Conservation (phyloP, 2,888 invertebrate genomes). For the Bimastos eiseni region DNA sequence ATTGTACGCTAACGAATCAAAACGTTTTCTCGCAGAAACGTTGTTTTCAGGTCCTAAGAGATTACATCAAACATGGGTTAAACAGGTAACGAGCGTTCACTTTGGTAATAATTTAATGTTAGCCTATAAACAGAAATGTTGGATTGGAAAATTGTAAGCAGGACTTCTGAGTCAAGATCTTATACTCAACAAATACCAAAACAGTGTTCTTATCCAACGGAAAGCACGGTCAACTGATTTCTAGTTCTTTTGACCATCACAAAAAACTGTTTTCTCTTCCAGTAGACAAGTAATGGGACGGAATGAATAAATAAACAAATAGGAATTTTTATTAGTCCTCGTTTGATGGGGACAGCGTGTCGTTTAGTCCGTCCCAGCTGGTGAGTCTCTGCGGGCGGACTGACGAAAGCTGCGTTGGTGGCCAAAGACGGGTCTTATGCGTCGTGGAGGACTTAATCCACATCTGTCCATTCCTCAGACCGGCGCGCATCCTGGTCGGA, state of each 20-base stretch:
- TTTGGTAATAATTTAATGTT: not conserved
- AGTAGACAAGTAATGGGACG: not conserved
- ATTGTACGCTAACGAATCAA: no score
- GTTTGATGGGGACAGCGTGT: not conserved
- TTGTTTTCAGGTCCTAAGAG: not conserved
- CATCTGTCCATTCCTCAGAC: not conserved
- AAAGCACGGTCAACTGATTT: not conserved
- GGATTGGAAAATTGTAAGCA: not conserved
- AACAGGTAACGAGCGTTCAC: not conserved
- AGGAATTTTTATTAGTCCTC: not conserved
- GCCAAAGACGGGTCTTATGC: not conserved
- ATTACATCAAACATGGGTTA: not conserved
- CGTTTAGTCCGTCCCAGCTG: not conserved
- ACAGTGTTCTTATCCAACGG: not conserved
- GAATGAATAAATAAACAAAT: conserved; percentile 9
- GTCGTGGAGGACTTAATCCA: not conserved
- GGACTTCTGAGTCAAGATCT: not conserved
- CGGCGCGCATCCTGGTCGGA: not conserved
- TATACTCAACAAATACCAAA: not conserved
- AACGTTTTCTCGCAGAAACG: not conserved
- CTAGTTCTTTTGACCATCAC: not conserved
- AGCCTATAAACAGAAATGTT: not conserved
- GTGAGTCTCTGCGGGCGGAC: not conserved
- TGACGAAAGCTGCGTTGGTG: not conserved
- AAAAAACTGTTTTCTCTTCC: not conserved